These are phyloP conservation scores for Echinometra lucunter DNA, from an alignment of 53 echinoderm and acorn worm genomes.

Conservation along the genomic window DNA sequence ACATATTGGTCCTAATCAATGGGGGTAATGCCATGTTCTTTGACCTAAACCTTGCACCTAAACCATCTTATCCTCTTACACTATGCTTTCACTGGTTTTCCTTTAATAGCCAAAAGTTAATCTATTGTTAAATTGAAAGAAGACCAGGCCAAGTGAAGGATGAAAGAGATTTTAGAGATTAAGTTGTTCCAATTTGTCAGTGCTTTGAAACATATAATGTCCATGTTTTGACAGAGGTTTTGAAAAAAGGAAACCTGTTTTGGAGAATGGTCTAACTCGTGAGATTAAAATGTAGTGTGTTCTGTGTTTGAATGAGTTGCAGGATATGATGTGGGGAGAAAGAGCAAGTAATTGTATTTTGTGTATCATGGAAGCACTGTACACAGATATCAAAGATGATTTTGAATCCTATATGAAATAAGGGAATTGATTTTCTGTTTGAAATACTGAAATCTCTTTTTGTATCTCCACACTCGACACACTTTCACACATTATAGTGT, in stretches of 20 bases:
- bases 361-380: too few relatives aligned
- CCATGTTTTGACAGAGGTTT: constrained; percentile 2
- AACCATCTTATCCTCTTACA: constrained; percentile 3
- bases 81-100: background rate
- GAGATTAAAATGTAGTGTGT: background rate
- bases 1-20: constrained; percentile 45
- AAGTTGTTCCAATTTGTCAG: constrained; percentile 9
- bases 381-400: too few relatives aligned
- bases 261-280: background rate
- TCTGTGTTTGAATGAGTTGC: background rate
- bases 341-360: too few relatives aligned
- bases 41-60: background rate
- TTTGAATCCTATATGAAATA: too few relatives aligned
- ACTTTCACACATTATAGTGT: too few relatives aligned
- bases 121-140: background rate
- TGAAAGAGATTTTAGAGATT: background rate
- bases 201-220: constrained; percentile 13
- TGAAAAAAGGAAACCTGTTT: background rate
- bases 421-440: background rate
- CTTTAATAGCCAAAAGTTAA: constrained; percentile 10
- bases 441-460: background rate
- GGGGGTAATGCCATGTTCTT: background rate
- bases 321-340: background rate
- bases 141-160: background rate
- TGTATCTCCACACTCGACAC: background rate